phyloP scores from a whole-genome alignment of 2,797 vertebrate genomes.

The Halcyon smyrnensis region DNA sequence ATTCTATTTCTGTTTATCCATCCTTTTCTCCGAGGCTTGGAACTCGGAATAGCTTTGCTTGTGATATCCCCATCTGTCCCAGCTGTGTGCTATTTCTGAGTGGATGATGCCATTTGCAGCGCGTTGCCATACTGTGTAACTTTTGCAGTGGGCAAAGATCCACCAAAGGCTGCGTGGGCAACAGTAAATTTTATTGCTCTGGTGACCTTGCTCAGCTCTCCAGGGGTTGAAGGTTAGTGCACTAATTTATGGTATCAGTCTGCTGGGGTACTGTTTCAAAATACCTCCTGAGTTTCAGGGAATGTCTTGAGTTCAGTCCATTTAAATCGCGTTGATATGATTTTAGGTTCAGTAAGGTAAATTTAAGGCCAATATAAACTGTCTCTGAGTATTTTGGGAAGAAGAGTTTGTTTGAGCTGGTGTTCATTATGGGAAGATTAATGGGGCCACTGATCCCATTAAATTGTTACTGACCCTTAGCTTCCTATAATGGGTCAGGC shows the following conservation, averaged over 20 bases:
- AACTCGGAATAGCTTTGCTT: slow-evolving; percentile 42
- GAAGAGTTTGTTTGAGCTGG: slow-evolving; percentile 1
- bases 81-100: slow-evolving; percentile 52
- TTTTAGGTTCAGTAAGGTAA: slow-evolving; percentile 45
- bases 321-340: slow-evolving; percentile 70
- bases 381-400: slow-evolving; percentile 54
- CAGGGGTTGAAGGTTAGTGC: neutral
- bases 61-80: slow-evolving; percentile 52
- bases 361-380: slow-evolving; percentile 59
- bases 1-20: slow-evolving; percentile 51
- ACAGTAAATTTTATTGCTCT: neutral
- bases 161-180: neutral
- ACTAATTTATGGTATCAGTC: neutral
- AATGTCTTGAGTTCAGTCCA: slow-evolving; percentile 4
- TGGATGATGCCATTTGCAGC: neutral
- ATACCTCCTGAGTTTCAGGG: neutral
- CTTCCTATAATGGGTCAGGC: slow-evolving; percentile 27
- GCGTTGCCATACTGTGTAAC: neutral
- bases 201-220: neutral
- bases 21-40: slow-evolving; percentile 17
- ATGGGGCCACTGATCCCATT: slow-evolving; percentile 70
- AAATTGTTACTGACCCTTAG: slow-evolving; percentile 70
- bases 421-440: slow-evolving; percentile 69
- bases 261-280: neutral
- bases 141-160: neutral